Evolutionary conservation across 1,140 invertebrate species (phyloP).

Genomic region (Tyrophagus putrescentiae): DNA sequence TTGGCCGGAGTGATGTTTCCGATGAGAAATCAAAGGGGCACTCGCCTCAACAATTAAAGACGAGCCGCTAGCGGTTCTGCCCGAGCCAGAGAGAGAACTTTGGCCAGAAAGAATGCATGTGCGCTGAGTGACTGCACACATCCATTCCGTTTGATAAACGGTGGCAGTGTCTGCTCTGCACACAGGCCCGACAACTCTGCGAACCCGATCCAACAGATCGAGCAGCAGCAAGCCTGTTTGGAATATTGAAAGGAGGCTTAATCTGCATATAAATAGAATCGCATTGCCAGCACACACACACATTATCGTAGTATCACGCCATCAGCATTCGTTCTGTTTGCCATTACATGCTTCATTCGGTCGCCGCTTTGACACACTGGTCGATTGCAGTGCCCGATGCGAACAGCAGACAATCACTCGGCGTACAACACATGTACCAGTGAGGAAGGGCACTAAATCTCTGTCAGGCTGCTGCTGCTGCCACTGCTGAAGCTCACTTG

Average conservation of each 20-base stretch:
- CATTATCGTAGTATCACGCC: neutral
- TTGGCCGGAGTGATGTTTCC: too few relatives aligned
- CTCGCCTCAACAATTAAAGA: too few relatives aligned
- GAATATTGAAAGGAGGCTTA: conserved; percentile 14
- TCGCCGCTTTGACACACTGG: conserved; percentile 5
- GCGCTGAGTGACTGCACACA: too few relatives aligned
- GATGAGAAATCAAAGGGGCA: too few relatives aligned
- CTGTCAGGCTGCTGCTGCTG: neutral
- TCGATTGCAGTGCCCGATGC: neutral
- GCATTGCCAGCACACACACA: neutral
- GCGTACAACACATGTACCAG: neutral
- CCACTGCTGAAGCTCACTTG: neutral
- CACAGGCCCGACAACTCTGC: too few relatives aligned
- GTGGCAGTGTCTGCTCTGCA: too few relatives aligned
- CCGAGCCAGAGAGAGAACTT: too few relatives aligned
- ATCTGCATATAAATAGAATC: conserved; percentile 19
- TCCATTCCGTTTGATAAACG: too few relatives aligned
- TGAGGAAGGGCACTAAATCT: neutral
- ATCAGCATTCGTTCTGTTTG: neutral
- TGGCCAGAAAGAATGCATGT: too few relatives aligned
- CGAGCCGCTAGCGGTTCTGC: too few relatives aligned
- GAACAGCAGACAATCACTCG: conserved; percentile 11
- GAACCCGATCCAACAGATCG: conserved; percentile 4
- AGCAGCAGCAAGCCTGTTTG: neutral
- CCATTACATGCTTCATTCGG: conserved; percentile 17